Conservation (phyloP, 2,888 invertebrate genomes). For the Limulus polyphemus region DNA sequence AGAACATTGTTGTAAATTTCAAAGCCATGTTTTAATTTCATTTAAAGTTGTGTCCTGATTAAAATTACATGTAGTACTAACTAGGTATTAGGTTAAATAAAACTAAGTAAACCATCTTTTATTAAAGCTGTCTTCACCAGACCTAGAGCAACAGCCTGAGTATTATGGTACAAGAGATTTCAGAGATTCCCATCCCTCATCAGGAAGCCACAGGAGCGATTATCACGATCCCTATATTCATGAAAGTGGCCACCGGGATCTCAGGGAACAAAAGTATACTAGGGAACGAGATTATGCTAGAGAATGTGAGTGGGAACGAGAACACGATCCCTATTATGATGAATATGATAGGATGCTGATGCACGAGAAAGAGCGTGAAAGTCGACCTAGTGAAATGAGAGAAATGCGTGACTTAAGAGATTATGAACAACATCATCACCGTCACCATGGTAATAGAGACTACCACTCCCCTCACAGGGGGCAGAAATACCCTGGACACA, state of each 20-base stretch:
- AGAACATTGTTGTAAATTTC: too few relatives aligned
- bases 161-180: constrained; percentile 1
- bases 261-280: background rate
- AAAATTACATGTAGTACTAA: too few relatives aligned
- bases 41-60: too few relatives aligned
- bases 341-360: constrained; percentile 1
- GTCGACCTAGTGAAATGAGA: constrained; percentile 1
- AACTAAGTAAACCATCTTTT: too few relatives aligned
- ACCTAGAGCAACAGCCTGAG: constrained; percentile 2
- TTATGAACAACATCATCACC: constrained; percentile 1
- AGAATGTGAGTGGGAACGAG: constrained; percentile 6
- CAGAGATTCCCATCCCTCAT: background rate
- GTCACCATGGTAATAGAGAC: constrained; percentile 15
- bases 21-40: too few relatives aligned
- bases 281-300: constrained; percentile 11
- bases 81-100: too few relatives aligned
- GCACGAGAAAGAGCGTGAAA: background rate
- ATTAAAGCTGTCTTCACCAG: constrained; percentile 3
- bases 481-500: constrained; percentile 6
- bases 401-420: constrained; percentile 2
- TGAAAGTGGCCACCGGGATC: background rate
- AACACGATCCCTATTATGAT: constrained; percentile 1
- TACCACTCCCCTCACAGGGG: constrained; percentile 22
- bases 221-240: background rate
- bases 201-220: background rate